These are phyloP conservation scores for Sakesphorus luctuosus DNA, from an alignment of 2,113 vertebrate genomes.

Conservation along the genomic window DNA sequence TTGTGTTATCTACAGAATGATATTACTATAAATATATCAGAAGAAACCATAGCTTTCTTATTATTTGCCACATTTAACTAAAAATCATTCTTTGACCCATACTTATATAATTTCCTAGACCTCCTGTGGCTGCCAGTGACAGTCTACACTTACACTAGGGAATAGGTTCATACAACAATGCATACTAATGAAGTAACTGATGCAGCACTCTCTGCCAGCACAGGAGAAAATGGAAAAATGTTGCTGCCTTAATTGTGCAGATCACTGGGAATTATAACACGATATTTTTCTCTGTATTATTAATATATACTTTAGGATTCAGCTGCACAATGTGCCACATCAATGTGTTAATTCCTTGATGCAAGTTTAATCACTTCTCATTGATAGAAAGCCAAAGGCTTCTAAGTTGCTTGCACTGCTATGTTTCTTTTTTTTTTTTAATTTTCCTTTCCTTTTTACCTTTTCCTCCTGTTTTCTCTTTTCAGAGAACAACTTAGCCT, in stretches of 20 bases:
- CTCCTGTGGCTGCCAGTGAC: constrained; percentile 27
- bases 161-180: constrained; percentile 34
- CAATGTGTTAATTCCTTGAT: constrained; percentile 8
- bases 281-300: not conserved
- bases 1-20: not conserved
- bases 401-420: not conserved
- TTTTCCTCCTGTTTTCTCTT: not conserved
- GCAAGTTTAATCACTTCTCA: constrained; percentile 41
- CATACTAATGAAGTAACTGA: constrained; percentile 57
- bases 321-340: not conserved
- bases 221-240: not conserved
- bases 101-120: constrained; percentile 29
- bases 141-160: not conserved
- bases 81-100: constrained; percentile 41
- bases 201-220: not conserved
- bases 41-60: constrained; percentile 16
- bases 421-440: not conserved
- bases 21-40: constrained; percentile 29
- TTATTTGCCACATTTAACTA: constrained; percentile 47
- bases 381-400: constrained; percentile 33
- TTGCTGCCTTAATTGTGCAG: constrained; percentile 39
- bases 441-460: not conserved
- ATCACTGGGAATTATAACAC: constrained; percentile 8
- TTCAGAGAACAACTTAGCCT: not conserved
- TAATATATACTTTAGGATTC: not conserved